A percentile compares a stretch with the other conserved stretches of the same genome.
Evolutionary conservation across 2,797 vertebrate species (phyloP).

Genomic region (Cuculus canorus): DNA sequence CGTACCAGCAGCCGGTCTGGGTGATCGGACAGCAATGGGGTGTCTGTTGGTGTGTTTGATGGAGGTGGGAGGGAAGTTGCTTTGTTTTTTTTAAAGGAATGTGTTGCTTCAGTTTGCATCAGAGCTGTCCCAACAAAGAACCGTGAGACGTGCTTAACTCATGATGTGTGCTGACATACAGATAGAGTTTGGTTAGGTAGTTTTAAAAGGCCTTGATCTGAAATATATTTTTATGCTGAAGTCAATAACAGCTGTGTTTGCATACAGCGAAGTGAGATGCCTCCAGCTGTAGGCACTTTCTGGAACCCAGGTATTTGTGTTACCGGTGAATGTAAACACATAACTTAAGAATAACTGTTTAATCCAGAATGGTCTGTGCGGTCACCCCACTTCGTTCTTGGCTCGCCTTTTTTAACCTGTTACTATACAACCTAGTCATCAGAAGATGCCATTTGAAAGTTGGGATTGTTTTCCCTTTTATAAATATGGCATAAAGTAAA

Average conservation of each 20-base stretch:
- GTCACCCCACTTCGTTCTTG: neutral
- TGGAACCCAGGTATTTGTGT: neutral
- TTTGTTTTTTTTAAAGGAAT: neutral
- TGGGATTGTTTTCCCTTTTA: neutral
- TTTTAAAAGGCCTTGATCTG: neutral
- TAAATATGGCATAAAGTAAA: rapidly evolving
- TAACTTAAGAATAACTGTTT: neutral
- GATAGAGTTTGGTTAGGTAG: neutral
- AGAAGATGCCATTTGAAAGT: neutral
- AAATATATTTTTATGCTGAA: neutral
- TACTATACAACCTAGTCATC: rapidly evolving
- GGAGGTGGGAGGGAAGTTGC: neutral
- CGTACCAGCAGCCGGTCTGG: neutral
- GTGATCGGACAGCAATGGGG: neutral
- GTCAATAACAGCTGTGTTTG: neutral
- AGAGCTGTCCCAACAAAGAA: neutral
- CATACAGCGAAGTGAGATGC: neutral
- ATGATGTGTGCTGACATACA: rapidly evolving
- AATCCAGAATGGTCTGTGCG: neutral
- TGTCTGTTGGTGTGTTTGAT: neutral
- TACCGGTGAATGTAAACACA: neutral
- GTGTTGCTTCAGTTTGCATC: neutral
- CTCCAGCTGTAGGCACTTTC: neutral
- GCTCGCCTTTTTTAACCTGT: neutral
- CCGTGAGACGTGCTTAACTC: rapidly evolving